A percentile compares a stretch with the other conserved stretches of the same genome.
Conservation (phyloP, 2,113 vertebrate species). For the Asarcornis scutulata region DNA sequence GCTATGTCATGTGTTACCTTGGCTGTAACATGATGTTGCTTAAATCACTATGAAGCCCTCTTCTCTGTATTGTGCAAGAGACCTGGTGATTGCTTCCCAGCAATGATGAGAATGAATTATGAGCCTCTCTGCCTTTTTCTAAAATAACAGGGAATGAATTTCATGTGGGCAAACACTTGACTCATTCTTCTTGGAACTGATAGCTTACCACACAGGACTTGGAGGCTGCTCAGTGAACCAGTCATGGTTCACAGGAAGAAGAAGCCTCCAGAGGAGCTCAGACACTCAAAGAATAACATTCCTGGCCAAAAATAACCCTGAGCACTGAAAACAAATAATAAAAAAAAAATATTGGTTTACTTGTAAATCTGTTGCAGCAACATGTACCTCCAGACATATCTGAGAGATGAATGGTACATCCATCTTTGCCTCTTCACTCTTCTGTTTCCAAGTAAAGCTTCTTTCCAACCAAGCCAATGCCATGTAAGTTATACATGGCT, state of each 20-base stretch:
- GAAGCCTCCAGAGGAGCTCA: constrained; percentile 66
- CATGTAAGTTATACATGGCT: not conserved
- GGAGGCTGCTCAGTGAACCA: constrained; percentile 62
- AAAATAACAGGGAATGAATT: constrained; percentile 69
- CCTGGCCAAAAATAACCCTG: constrained; percentile 57
- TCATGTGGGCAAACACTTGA: constrained; percentile 69
- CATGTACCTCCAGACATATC: constrained; percentile 27
- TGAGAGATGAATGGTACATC: constrained; percentile 13
- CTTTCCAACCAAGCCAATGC: not conserved
- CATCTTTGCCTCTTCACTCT: constrained; percentile 15
- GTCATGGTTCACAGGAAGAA: constrained; percentile 65
- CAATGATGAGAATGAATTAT: constrained; percentile 63
- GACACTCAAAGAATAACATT: constrained; percentile 63
- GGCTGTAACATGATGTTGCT: constrained; percentile 28
- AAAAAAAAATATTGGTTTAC: not conserved
- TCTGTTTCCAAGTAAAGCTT: constrained; percentile 2
- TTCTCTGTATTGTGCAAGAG: constrained; percentile 56
- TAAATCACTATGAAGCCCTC: constrained; percentile 15
- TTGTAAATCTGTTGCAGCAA: constrained; percentile 60
- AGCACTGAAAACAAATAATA: constrained; percentile 53
- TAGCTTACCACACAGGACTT: constrained; percentile 66
- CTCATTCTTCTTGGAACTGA: constrained; percentile 71
- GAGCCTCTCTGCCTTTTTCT: constrained; percentile 55
- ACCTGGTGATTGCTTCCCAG: constrained; percentile 61
- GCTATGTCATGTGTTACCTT: constrained; percentile 39